Evolutionary conservation across 2,113 vertebrate genomes (phyloP).

Genomic region (Percina caprodes): DNA sequence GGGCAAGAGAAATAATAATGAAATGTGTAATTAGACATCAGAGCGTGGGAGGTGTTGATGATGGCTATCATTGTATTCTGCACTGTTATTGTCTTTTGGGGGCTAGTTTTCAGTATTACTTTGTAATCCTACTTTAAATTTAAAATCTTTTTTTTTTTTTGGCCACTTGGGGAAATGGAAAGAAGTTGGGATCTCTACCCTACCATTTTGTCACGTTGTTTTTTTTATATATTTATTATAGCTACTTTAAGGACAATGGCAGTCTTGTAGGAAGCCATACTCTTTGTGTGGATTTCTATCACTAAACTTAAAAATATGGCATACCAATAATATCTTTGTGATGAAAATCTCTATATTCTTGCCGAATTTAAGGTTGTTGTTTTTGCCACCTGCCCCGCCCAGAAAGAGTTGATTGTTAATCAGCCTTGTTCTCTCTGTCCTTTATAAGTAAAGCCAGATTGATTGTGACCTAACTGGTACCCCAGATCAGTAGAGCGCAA

Average conservation of each 20-base stretch:
- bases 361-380: constrained; percentile 15
- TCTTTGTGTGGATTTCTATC: neutral
- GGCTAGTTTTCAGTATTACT: neutral
- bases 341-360: constrained; percentile 34
- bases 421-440: constrained; percentile 11
- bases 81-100: neutral
- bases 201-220: neutral
- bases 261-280: neutral
- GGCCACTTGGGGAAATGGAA: neutral
- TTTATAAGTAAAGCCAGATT: constrained; percentile 46
- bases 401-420: constrained; percentile 40
- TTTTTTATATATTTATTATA: neutral
- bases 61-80: neutral
- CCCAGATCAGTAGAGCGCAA: constrained; percentile 2
- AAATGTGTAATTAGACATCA: constrained; percentile 51
- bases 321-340: constrained; percentile 3
- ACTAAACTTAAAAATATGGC: constrained; percentile 4
- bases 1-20: constrained; percentile 35
- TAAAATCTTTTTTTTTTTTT: neutral
- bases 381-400: constrained; percentile 18
- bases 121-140: neutral
- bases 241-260: neutral
- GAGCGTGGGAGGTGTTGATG: neutral
- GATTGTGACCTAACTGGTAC: constrained; percentile 30
- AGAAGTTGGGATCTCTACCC: neutral